Evolutionary conservation across 2,888 invertebrate species (phyloP).

Genomic region (Pherbina coryleti): DNA sequence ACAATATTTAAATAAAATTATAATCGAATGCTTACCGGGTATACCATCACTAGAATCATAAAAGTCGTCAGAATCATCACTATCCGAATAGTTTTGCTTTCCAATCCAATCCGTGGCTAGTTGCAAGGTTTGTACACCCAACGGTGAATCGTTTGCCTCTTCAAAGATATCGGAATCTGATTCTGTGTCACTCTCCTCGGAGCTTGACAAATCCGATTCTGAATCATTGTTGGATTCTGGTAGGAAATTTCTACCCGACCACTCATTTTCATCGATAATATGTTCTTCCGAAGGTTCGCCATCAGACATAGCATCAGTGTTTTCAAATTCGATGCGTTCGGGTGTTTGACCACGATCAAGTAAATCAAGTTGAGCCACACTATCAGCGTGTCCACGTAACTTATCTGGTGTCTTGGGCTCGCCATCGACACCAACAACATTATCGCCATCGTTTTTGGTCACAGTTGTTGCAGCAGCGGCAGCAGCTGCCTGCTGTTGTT

Average conservation of each 20-base stretch:
- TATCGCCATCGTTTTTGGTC: conserved; percentile 41
- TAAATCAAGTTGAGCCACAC: conserved; percentile 62
- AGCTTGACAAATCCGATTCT: conserved; percentile 72
- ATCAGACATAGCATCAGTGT: conserved; percentile 76
- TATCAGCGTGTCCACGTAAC: conserved; percentile 68
- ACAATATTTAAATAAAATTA: too few relatives aligned
- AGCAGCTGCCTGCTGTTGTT: conserved; percentile 44
- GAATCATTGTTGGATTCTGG: conserved; percentile 83
- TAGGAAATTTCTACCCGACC: conserved; percentile 93
- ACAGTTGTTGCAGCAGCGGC: conserved; percentile 44
- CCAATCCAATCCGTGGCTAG: conserved; percentile 79
- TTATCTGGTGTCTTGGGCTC: conserved; percentile 68
- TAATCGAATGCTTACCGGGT: conserved; percentile 56
- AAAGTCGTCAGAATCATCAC: conserved; percentile 68
- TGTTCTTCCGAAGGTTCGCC: conserved; percentile 74
- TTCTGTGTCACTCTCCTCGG: conserved; percentile 75
- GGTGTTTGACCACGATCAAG: conserved; percentile 76
- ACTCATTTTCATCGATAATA: conserved; percentile 95
- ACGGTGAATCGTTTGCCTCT: conserved; percentile 75
- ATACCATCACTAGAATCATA: conserved; percentile 70
- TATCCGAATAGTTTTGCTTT: conserved; percentile 71
- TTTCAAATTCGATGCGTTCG: conserved; percentile 85
- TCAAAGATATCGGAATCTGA: conserved; percentile 77
- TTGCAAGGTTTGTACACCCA: conserved; percentile 75
- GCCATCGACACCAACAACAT: conserved; percentile 40